Base-by-base conservation (phyloP, 2,888 invertebrate genomes). In the Harmothoe impar region DNA sequence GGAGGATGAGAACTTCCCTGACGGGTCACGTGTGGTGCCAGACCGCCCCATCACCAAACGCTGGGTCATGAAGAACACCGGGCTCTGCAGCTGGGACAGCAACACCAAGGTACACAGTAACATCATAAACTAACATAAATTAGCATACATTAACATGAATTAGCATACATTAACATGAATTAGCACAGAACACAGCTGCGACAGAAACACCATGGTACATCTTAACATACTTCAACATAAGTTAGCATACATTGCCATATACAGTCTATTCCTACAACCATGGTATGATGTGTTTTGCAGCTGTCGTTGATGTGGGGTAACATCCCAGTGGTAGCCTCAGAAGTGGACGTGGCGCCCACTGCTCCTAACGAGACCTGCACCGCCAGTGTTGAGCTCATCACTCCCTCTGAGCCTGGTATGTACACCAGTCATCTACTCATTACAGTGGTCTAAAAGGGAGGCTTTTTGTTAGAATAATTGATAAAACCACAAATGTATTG, bases 21-120 rank as follows among this genome's bases (percentile, higher is more conserved):
- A 96, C 92, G 94, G 94, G 7, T 94, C 94, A 0, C 91, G 92
- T 25, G 92, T 96, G 23, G 93, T 93, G 86, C 95, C 96, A 0
- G 94, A 94, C 68, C 93, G 94, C 31, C 92, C 92, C 31, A 94
- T 96, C 89, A 91, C 93, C 10, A 96, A 96, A 92, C 93, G 93
- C 0, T 96, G 96, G 96, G 92, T 93, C 77, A 93, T 96, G 92
- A 92, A 93, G 89, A 96, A 96, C 92, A 94, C 93, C 89, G 96
- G 96, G 10, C 94, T 92, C 89, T 91, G 91, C 15, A 92, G 92
- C n/a, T 95, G 95, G 95, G 93, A 93, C n/a, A 89, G 92, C 3
- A 91, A 92, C 31, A 95, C 95, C 5, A 94, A 93, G 93, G 95
- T 95, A 89, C 62, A n/a, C 3, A 62, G 1, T n/a, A 1, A 62